phyloP scores from a whole-genome alignment of 2,113 vertebrate species.

The Cephalopholis sonnerati region DNA sequence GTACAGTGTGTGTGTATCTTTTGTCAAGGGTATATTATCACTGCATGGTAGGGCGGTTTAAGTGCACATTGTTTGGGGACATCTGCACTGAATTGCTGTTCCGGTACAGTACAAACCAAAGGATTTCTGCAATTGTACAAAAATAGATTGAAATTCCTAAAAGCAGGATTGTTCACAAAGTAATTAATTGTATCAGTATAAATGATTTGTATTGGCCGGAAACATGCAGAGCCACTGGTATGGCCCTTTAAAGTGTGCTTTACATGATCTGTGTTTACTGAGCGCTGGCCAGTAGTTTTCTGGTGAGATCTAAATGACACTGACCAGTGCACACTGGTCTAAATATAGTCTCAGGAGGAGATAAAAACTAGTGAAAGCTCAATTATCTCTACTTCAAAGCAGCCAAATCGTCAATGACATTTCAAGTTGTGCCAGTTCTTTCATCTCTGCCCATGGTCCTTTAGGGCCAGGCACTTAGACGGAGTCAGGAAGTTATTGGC shows the following conservation, averaged over 20 bases:
- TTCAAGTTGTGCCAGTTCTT: slow-evolving; percentile 84
- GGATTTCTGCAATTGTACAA: neutral
- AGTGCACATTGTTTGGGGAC: neutral
- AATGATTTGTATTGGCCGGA: neutral
- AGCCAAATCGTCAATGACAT: slow-evolving; percentile 76
- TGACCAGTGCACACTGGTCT: slow-evolving; percentile 53
- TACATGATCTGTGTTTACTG: slow-evolving; percentile 35
- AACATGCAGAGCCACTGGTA: neutral
- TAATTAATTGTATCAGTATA: neutral
- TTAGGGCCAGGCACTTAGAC: slow-evolving; percentile 73
- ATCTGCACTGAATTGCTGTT: neutral
- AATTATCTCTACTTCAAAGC: slow-evolving; percentile 85
- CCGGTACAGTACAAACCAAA: neutral
- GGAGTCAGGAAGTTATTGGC: slow-evolving; percentile 79
- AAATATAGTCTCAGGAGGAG: slow-evolving; percentile 77
- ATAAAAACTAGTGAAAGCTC: slow-evolving; percentile 77
- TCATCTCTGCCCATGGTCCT: slow-evolving; percentile 79
- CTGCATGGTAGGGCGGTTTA: neutral
- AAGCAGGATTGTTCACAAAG: neutral
- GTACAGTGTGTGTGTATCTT: neutral
- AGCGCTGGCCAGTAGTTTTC: slow-evolving; percentile 12
- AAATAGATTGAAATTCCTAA: neutral
- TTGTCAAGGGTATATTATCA: too few species aligned
- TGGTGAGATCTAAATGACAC: slow-evolving; percentile 45
- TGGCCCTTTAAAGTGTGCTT: neutral